A percentile compares a stretch with the other conserved stretches of the same genome.
Conservation (phyloP, 2,888 invertebrate species). For the Chorisops tibialis region DNA sequence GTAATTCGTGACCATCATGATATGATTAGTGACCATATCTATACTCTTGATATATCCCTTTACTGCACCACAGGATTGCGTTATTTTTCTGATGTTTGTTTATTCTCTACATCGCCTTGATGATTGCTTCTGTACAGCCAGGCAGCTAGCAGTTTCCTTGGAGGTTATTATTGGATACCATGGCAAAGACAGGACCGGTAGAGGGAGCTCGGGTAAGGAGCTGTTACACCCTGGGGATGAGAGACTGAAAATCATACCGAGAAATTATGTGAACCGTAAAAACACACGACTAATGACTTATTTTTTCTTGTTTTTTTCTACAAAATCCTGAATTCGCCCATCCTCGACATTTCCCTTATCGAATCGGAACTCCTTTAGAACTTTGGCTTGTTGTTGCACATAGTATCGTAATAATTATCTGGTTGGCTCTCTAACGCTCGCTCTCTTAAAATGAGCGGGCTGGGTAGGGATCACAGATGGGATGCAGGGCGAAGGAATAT, state of each 20-base stretch:
- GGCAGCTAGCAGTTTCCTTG: conserved; percentile 25
- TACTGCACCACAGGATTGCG: no score
- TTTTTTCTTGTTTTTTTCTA: background rate
- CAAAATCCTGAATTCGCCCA: background rate
- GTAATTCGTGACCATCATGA: no score
- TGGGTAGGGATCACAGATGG: no score
- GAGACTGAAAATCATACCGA: background rate
- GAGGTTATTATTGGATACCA: conserved; percentile 17
- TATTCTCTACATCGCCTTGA: no score
- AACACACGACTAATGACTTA: conserved; percentile 13
- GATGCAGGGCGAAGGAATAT: no score
- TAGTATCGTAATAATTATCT: conserved; percentile 17
- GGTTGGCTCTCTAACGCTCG: background rate
- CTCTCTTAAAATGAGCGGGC: conserved; percentile 3
- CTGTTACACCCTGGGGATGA: no score
- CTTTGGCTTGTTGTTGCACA: background rate
- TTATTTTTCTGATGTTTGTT: no score
- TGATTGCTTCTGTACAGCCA: background rate
- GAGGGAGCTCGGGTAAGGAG: no score
- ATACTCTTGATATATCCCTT: no score
- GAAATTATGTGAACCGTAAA: conserved; percentile 7
- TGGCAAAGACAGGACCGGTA: background rate
- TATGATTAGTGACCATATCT: no score
- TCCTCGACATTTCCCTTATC: conserved; percentile 10
- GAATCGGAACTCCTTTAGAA: background rate